A percentile compares a stretch with the other conserved stretches of the same genome.
Conservation (phyloP, 2,888 invertebrate genomes). For the Leptinotarsa tumamoca region DNA sequence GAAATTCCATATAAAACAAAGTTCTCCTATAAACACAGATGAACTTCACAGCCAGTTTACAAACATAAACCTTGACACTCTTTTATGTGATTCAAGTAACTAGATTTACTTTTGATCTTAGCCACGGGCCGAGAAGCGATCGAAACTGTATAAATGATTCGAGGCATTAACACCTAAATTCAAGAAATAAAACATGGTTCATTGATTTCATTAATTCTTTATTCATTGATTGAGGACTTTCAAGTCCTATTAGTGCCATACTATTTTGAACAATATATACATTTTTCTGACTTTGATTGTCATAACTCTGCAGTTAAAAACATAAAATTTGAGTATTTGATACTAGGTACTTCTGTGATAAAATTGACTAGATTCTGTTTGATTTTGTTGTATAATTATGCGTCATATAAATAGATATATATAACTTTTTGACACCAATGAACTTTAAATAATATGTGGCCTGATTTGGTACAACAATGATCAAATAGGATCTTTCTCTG, state of each 20-base stretch:
- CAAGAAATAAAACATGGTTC: constrained; percentile 33
- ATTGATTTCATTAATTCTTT: constrained; percentile 40
- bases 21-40: too few relatives aligned
- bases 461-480: neutral
- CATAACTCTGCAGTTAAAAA: constrained; percentile 36
- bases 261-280: constrained; percentile 45
- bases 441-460: neutral
- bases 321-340: constrained; percentile 29
- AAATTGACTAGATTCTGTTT: neutral
- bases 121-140: too few relatives aligned
- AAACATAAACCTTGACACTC: too few relatives aligned
- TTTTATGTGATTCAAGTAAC: too few relatives aligned
- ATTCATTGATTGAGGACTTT: constrained; percentile 43
- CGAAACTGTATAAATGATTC: neutral
- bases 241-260: constrained; percentile 42
- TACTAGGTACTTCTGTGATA: constrained; percentile 20
- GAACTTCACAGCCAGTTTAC: too few relatives aligned
- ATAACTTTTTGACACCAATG: neutral
- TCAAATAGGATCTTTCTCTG: neutral
- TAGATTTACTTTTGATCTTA: too few relatives aligned
- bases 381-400: neutral
- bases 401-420: neutral
- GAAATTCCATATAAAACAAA: too few relatives aligned
- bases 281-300: constrained; percentile 45
- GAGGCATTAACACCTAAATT: neutral